Base-by-base conservation (phyloP, 2,888 invertebrate genomes). In the Polymixis flavicincta region DNA sequence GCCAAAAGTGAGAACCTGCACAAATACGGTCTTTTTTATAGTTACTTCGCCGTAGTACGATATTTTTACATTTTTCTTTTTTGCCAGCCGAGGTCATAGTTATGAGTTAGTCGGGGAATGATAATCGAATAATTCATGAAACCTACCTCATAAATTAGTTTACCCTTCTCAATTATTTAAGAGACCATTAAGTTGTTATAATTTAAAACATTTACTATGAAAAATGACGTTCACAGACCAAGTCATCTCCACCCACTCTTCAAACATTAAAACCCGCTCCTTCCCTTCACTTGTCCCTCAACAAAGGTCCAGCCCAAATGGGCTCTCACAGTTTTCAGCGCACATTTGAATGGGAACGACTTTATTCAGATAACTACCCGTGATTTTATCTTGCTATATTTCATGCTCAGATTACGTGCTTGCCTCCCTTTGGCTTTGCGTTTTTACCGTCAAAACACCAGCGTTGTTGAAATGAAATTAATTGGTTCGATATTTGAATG, bases 261-360 rank as follows among this genome's bases (percentile, higher is more conserved):
- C 19, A 45, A 48, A 32, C 32, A 59, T 14, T 19, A 11, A 11
- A 70, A 4, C 5, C 25, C 80, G 82, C 82, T 57, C 0, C 7
- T n/a, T 60, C 82, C 50, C 69, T 6, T 78, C 2, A 48, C 82
- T 89, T 89, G 75, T 0, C 68, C 88, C 92, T 72, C 71, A 76
- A 61, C 80, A 89, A 88, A 90, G 91, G 94, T 94, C 94, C 94
- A 89, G 92, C 86, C 88, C 87, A 92, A 94, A 92, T 91, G 92
- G 92, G 83, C 92, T 89, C 90, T 86, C 91, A 87, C 93, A 92
- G 94, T 93, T 94, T 94, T 93, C 93, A 93, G 90, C 91, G 91
- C 89, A 90, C 94, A 92, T 94, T 94, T 94, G 94, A 94, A 95
- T 95, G 92, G 91, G 90, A 94, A 95, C 92, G 94, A 92, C 95